Evolutionary conservation across 2,888 invertebrate species (phyloP).

Genomic region (Xanthia icteritia): DNA sequence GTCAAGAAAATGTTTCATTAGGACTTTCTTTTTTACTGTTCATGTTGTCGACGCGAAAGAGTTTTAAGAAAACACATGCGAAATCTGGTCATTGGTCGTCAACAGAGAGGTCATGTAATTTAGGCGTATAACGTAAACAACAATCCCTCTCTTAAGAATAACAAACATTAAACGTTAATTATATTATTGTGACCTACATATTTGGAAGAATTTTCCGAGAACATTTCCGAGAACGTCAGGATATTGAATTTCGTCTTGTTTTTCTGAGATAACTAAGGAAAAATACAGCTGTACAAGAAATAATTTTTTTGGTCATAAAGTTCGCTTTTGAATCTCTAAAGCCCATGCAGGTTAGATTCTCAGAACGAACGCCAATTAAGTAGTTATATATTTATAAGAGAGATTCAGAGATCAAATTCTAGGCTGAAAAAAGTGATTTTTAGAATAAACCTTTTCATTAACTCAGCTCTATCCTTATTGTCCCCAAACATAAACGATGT

Average conservation of each 20-base stretch:
- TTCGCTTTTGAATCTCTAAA: not conserved
- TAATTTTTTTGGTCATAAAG: not conserved
- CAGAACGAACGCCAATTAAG: not conserved
- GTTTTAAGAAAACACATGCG: not conserved
- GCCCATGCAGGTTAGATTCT: not conserved
- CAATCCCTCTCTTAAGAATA: not conserved
- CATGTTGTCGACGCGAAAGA: not conserved
- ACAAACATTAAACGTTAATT: conserved; percentile 14
- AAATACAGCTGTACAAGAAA: not conserved
- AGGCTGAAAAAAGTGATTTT: not conserved
- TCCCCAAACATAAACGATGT: not conserved
- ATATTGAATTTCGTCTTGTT: conserved; percentile 32
- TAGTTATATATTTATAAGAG: not conserved
- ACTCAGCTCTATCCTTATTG: not conserved
- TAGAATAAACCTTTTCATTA: not conserved
- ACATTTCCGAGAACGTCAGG: not conserved
- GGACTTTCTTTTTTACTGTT: not conserved
- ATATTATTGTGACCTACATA: conserved; percentile 25
- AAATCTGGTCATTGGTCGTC: not conserved
- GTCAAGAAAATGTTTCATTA: not conserved
- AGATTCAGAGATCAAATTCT: not conserved
- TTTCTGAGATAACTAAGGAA: not conserved
- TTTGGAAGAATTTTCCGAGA: conserved; percentile 26
- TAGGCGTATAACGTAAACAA: not conserved
- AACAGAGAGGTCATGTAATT: not conserved